Conservation (phyloP, 2,797 vertebrate species). For the Cyprinodon diabolis region DNA sequence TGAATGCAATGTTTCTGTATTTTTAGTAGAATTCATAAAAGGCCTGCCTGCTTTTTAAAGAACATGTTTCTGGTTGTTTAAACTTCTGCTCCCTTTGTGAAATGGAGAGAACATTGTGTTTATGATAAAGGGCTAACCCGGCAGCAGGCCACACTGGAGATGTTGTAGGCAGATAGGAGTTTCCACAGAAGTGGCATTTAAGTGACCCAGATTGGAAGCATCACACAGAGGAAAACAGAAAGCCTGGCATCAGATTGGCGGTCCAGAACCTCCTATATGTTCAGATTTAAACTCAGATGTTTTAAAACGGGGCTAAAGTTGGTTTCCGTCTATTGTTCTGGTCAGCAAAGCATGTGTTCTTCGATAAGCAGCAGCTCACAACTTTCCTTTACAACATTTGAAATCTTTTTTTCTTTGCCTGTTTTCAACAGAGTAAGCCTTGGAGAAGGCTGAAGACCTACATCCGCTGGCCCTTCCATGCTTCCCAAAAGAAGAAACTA, state of each 20-base stretch:
- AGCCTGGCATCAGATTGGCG: conserved; percentile 35
- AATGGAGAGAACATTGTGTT: not conserved
- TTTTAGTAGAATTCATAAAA: not conserved
- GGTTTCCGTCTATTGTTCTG: not conserved
- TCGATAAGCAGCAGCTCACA: not conserved
- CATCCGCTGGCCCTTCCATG: conserved; percentile 91
- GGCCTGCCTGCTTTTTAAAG: not conserved
- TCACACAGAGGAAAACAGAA: conserved; percentile 26
- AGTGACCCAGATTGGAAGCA: conserved; percentile 51
- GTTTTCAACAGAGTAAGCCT: conserved; percentile 84
- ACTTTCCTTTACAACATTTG: not conserved
- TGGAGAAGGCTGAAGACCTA: conserved; percentile 96
- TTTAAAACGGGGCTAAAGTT: not conserved
- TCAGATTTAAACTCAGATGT: conserved; percentile 31
- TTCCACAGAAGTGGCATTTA: conserved; percentile 59
- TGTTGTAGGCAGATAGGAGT: conserved; percentile 49
- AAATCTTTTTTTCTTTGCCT: conserved; percentile 27
- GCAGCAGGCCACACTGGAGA: conserved; percentile 7
- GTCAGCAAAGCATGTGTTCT: conserved; percentile 15
- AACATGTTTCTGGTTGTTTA: too few relatives aligned
- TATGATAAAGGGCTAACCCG: conserved; percentile 7
- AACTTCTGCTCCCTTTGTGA: not conserved
- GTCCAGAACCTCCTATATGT: conserved; percentile 15
- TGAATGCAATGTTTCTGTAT: not conserved
- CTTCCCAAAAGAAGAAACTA: conserved; percentile 89